Evolutionary conservation across 2,113 vertebrate species (phyloP), one percentile per base, ranked within the genome.

Genomic region (Marmota monax): DNA sequence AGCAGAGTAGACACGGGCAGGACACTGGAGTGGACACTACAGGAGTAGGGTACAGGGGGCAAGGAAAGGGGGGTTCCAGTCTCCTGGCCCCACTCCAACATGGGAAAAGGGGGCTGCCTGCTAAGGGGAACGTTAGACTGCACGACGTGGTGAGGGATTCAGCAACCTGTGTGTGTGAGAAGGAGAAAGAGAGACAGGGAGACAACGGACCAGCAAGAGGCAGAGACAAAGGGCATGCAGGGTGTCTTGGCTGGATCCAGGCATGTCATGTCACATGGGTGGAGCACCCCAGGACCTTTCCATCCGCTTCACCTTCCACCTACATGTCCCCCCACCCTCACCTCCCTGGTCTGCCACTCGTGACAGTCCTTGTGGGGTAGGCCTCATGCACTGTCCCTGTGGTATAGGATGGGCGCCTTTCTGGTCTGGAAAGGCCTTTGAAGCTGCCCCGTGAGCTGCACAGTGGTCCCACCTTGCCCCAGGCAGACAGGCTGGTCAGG

Each of bases 371-470:
- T 73, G 39, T 69, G 76, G 79, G 65, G 14, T 45, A 23, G 12
- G 37, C 53, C 58, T 74, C 56, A 8, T 13, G 65, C 37, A 80
- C 76, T 39, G 82, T 86, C 78, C 74, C 85, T 3, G 3, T n/a
- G 63, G 56, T 86, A 65, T 51, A 51, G 65, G 34, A 23, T 0
- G 0, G 97, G 88, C 8, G 5, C 51, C 90, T 92, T 37, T 85
- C 89, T 94, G 83, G 84, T 34, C 90, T 85, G 83, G 61, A 39
- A 20, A 65, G 14, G 89, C 83, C 94, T 96, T 97, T 89, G 95
- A 97, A 93, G 95, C 78, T 42, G 63, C 61, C 63, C 53, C 13
- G 37, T 61, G 34, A 42, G 94, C 56, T 1, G 27, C 20, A 73
- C 45, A 23, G 37, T 78, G 37, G 91, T 78, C 32, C 53, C 51